Percentiles rank a stretch among this genome's conserved stretches.
phyloP scores from a whole-genome alignment of 2,888 invertebrate species.

The Tyria jacobaeae region DNA sequence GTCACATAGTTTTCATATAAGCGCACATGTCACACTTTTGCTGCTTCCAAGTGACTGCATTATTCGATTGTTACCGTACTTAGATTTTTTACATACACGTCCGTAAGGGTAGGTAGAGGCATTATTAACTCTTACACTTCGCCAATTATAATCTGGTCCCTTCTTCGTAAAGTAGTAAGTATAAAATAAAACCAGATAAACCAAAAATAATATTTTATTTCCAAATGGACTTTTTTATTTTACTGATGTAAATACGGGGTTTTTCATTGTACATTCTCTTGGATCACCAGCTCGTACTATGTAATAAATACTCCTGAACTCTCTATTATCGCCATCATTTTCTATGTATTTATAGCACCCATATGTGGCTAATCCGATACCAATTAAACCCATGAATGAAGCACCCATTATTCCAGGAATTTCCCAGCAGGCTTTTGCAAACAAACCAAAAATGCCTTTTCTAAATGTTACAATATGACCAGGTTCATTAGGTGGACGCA shows the following conservation, averaged over 20 bases:
- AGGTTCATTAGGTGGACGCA: constrained; percentile 61
- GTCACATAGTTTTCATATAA: too few relatives aligned
- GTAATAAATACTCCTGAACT: constrained; percentile 86
- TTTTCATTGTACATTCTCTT: constrained; percentile 72
- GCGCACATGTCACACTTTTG: too few relatives aligned
- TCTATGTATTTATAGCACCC: constrained; percentile 78
- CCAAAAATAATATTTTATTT: neutral
- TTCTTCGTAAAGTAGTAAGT: too few relatives aligned
- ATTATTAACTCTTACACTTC: too few relatives aligned
- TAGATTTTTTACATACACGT: too few relatives aligned
- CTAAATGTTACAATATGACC: constrained; percentile 66
- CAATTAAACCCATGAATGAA: constrained; percentile 84
- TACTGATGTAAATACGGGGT: constrained; percentile 61
- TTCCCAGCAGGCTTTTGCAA: constrained; percentile 86
- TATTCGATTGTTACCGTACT: too few relatives aligned
- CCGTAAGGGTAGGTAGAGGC: too few relatives aligned
- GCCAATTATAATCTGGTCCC: too few relatives aligned
- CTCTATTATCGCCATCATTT: constrained; percentile 88
- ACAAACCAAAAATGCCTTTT: constrained; percentile 47
- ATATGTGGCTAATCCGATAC: constrained; percentile 78
- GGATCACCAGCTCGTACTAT: constrained; percentile 89
- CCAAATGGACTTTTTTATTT: too few relatives aligned
- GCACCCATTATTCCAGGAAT: constrained; percentile 90
- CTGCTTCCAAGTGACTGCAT: too few relatives aligned
- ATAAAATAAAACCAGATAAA: neutral